Percentiles rank a stretch among this genome's conserved stretches.
Conservation (phyloP, 2,797 vertebrate species). For the Ambastaia sidthimunki region DNA sequence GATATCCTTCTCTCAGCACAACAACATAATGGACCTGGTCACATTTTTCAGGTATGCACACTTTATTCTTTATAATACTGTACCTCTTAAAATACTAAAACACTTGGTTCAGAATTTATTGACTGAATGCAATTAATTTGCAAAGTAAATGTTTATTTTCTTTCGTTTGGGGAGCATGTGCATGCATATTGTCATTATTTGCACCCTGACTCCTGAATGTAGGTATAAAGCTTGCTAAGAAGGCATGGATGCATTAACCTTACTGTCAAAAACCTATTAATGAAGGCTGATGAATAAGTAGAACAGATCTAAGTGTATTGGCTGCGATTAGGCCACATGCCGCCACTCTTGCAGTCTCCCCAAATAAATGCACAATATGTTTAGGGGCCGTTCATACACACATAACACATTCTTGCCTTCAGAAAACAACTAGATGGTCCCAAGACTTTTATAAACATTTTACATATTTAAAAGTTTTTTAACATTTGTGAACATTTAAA, state of each 20-base stretch:
- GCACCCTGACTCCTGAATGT: background rate
- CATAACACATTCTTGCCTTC: background rate
- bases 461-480: too few species aligned
- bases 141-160: background rate
- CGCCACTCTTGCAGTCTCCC: slow-evolving; percentile 53
- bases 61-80: background rate
- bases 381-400: background rate
- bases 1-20: slow-evolving; percentile 89
- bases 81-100: background rate
- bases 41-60: slow-evolving; percentile 91
- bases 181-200: slow-evolving; percentile 1
- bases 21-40: slow-evolving; percentile 94
- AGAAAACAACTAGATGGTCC: background rate
- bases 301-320: slow-evolving; percentile 33
- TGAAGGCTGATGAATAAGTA: slow-evolving; percentile 60
- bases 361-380: background rate
- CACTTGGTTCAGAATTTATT: background rate
- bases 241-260: slow-evolving; percentile 11
- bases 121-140: background rate
- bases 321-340: slow-evolving; percentile 56
- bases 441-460: too few species aligned
- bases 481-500: too few species aligned
- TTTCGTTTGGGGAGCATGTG: too few species aligned
- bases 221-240: background rate
- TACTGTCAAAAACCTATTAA: slow-evolving; percentile 47